These are phyloP conservation scores for Gari tellinella DNA, from an alignment of 2,888 invertebrate genomes.

Conservation along the genomic window DNA sequence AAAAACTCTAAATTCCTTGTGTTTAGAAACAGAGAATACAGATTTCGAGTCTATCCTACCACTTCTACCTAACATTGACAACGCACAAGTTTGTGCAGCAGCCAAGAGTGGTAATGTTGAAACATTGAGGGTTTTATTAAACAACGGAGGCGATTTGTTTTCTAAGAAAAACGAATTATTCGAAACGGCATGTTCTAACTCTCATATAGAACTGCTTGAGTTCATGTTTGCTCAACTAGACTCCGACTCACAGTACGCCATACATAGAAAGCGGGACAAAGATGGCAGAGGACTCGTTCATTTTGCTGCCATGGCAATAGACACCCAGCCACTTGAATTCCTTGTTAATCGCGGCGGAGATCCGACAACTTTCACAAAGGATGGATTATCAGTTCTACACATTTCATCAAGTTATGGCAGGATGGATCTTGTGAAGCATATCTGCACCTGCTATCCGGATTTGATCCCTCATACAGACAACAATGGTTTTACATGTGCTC, in stretches of 20 bases:
- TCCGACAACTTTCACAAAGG: constrained; percentile 22
- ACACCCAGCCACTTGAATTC: constrained; percentile 32
- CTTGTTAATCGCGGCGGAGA: constrained; percentile 33
- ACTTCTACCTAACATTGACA: neutral
- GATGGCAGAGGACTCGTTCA: constrained; percentile 38
- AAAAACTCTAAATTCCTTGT: constrained; percentile 1
- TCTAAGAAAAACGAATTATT: constrained; percentile 14
- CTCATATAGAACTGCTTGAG: constrained; percentile 24
- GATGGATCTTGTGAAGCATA: constrained; percentile 26
- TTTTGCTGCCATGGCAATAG: constrained; percentile 37
- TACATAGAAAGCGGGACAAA: constrained; percentile 28
- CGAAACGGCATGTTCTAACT: constrained; percentile 17
- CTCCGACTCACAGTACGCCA: neutral
- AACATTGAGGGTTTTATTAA: neutral
- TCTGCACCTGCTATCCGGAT: constrained; percentile 20
- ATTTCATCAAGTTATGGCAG: constrained; percentile 39
- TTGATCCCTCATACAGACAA: constrained; percentile 35
- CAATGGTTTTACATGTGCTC: constrained; percentile 39
- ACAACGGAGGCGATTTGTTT: neutral
- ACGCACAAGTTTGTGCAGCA: constrained; percentile 7
- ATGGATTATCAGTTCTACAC: constrained; percentile 43
- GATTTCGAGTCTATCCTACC: constrained; percentile 5
- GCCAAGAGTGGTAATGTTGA: constrained; percentile 25
- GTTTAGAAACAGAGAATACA: neutral
- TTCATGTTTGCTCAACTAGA: constrained; percentile 15